Base-by-base conservation (phyloP, 2,888 invertebrate species). In the Phengaris alcon region DNA sequence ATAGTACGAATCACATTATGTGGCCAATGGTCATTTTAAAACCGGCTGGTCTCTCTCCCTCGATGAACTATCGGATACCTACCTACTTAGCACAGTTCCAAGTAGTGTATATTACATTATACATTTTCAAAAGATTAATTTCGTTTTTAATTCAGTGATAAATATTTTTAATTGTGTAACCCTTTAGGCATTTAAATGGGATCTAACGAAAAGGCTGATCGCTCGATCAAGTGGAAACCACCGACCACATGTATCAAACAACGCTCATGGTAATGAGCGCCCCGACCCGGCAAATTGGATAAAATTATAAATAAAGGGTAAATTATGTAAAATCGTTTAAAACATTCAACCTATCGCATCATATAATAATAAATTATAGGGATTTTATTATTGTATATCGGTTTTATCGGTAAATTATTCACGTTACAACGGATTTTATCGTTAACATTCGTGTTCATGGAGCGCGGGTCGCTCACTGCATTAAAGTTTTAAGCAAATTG, bases 341-440 rank as follows among this genome's bases (percentile, higher is more conserved):
- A 75, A 77, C 75, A 77, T 73, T 77, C 76, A 76, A 72, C 76
- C 73, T 57, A 77, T 77, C 77, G 75, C 74, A 76, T 74, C 74
- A 76, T 78, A 77, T 77, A 78, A 77, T 72, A 72, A 72, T 54
- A 72, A 78, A 77, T 78, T 77, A 75, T 74, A 73, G 75, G 73
- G 76, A 77, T 74, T 76, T 75, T 76, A 75, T 76, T 78, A 78
- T 76, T 78, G 75, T 55, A 78, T 76, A 76, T 57, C 76, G 74
- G 76, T 74, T 76, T 77, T 77, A 78, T 78, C 78, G 70, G 76
- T 48, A 35, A 69, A 74, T 76, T 75, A 76, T 77, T 78, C 70
- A 76, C 76, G 78, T 68, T 68, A 77, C 69, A 57, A 13, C 69
- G 69, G 77, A 70, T 75, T 76, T 75, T 75, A 77, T 77, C 75